phyloP scores from a whole-genome alignment of 2,888 invertebrate genomes.

The Steinernema scapterisci region DNA sequence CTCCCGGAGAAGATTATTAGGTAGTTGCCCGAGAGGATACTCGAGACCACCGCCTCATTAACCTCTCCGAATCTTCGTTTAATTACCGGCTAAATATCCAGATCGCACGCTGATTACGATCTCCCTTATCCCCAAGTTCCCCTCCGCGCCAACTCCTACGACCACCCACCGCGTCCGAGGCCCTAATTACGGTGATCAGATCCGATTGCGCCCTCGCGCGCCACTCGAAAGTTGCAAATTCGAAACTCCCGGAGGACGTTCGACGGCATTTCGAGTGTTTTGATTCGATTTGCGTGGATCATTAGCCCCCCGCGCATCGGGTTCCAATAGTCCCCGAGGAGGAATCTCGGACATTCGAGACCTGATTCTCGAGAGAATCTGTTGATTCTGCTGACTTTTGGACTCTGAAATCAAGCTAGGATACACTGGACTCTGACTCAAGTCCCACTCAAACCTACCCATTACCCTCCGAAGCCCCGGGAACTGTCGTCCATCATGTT shows the following conservation, averaged over 20 bases:
- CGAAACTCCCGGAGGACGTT: slow-evolving; percentile 1
- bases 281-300: slow-evolving; percentile 16
- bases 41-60: slow-evolving; percentile 22
- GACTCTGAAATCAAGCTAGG: no score
- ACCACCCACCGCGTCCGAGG: slow-evolving; percentile 16
- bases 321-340: not conserved
- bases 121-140: not conserved
- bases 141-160: not conserved
- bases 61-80: slow-evolving; percentile 14
- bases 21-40: not conserved
- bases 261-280: slow-evolving; percentile 27
- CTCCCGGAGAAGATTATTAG: not conserved
- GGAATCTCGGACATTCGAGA: no score
- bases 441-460: not conserved
- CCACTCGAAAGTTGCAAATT: slow-evolving; percentile 21
- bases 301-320: not conserved
- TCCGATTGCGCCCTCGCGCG: slow-evolving; percentile 1
- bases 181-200: not conserved
- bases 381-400: no score
- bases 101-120: not conserved
- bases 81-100: slow-evolving; percentile 23
- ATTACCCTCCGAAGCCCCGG: not conserved
- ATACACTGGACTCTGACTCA: not conserved
- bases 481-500: not conserved
- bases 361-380: no score